Evolutionary conservation across 2,113 vertebrate genomes (phyloP).

Genomic region (Mus musculus): GRCm39 chr16:97401001-97401500

Average conservation of each 20-base stretch:
- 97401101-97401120: accelerated
- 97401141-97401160: accelerated
- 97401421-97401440: background rate
- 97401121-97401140: accelerated
- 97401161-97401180: accelerated
- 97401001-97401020: accelerated
- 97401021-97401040: accelerated
- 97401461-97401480: background rate
- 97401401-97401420: background rate
- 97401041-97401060: background rate
- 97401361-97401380: background rate
- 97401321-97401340: background rate
- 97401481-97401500: background rate
- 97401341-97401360: background rate
- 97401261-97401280: background rate
- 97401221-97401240: background rate
- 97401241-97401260: background rate
- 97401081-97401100: accelerated
- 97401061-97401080: background rate
- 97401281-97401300: background rate
- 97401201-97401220: accelerated
- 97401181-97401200: background rate
- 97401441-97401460: background rate
- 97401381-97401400: background rate
- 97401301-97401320: background rate